Conservation (phyloP, 2,888 invertebrate genomes). For the Leucoptera coffeella region DNA sequence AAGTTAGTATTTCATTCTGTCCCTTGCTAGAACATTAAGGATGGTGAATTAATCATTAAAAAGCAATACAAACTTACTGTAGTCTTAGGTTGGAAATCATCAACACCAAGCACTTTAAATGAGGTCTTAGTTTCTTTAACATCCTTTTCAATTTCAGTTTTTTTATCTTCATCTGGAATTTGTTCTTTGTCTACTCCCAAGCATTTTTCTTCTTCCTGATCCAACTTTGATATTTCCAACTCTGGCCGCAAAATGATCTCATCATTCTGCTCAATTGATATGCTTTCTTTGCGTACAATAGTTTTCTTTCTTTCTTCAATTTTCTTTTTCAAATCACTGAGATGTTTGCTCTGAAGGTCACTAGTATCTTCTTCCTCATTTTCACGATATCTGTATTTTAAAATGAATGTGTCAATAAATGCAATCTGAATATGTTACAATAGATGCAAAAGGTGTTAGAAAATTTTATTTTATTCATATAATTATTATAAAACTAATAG, state of each 20-base stretch:
- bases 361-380: constrained; percentile 20
- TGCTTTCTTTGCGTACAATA: constrained; percentile 14
- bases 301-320: constrained; percentile 51
- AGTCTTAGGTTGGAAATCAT: constrained; percentile 49
- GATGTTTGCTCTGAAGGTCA: constrained; percentile 47
- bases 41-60: too few species aligned
- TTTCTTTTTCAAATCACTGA: constrained; percentile 53
- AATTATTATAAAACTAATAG: constrained; percentile 7
- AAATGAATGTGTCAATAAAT: constrained; percentile 4
- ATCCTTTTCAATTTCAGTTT: constrained; percentile 5
- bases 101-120: constrained; percentile 64
- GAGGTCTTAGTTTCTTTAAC: constrained; percentile 11
- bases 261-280: too few species aligned
- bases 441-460: too few species aligned
- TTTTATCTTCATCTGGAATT: constrained; percentile 8
- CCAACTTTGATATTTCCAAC: constrained; percentile 5
- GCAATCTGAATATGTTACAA: too few species aligned
- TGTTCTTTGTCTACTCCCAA: constrained; percentile 3
- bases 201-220: constrained; percentile 2
- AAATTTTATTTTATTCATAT: neutral
- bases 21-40: too few species aligned
- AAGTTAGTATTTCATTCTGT: too few species aligned
- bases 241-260: constrained; percentile 13
- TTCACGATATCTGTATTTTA: constrained; percentile 32
- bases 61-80: constrained; percentile 28